Base-by-base conservation (phyloP, 1,140 invertebrate genomes). In the Carcinoscorpius rotundicauda region DNA sequence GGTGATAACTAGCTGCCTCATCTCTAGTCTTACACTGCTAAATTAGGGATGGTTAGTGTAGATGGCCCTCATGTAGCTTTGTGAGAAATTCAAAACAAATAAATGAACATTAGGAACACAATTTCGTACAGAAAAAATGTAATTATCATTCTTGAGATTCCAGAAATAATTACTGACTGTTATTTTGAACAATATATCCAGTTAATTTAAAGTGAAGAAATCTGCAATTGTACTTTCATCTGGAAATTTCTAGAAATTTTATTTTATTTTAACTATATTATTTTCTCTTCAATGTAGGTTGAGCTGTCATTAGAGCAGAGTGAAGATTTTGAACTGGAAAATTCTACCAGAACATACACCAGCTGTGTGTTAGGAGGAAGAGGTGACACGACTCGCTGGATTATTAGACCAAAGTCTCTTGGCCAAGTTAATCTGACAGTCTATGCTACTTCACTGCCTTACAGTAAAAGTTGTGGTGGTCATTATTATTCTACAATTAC, bases 351-450 rank as follows among this genome's bases (percentile, higher is more conserved):
- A 3, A 52, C n/a, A 5, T 50, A 63, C 29, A 63, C 51, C 3
- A 29, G 63, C 6, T 68, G 67, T 10, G 64, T 68, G 6, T 68
- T 64, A 49, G 67, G 64, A 0, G 60, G 53, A 4, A 52, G 78
- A 66, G 82, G 76, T 48, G 72, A 77, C 4, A 56, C 58, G 8
- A 49, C 51, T 5, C 50, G 29, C 59, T 85, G 80, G 71, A 72
- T 75, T 6, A 71, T 85, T 3, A 76, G 75, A 59, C 80, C 82
- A 3, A 75, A 71, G 6, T 68, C 75, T 3, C 72, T 85, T 0
- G 84, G 84, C 4, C 73, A 80, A 10, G 76, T 84, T 2, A 84
- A 84, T 64, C 75, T 86, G 0, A 83, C 80, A 5, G 29, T 29
- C 29, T 29, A 29, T 29, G 84, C 80, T 9, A 76, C 78, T 51